Conservation (phyloP, 2,113 vertebrate species). For the Rhabdornis inornatus region DNA sequence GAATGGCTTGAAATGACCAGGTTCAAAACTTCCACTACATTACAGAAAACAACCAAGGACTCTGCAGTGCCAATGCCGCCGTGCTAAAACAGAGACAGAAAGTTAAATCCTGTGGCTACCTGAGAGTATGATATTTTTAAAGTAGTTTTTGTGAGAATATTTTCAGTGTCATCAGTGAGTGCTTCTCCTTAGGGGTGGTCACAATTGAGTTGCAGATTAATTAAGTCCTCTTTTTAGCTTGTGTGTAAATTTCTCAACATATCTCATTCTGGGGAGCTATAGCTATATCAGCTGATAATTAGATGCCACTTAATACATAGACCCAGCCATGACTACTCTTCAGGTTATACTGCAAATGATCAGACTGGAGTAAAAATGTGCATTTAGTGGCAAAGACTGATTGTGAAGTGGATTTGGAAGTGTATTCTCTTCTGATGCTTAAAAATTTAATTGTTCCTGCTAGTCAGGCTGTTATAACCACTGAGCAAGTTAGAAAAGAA, state of each 20-base stretch:
- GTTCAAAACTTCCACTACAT: neutral
- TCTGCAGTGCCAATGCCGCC: neutral
- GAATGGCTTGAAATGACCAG: neutral
- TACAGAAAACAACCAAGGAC: neutral
- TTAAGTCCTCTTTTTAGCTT: neutral
- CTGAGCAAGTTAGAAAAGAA: neutral
- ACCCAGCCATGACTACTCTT: neutral
- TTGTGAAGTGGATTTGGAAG: neutral
- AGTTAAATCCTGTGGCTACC: neutral
- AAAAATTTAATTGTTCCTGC: neutral
- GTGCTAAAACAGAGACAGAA: neutral
- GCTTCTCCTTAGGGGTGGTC: neutral
- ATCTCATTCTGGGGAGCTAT: neutral
- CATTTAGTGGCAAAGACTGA: neutral
- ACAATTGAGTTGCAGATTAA: neutral
- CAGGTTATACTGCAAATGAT: neutral
- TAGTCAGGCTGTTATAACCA: neutral
- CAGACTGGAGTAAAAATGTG: neutral
- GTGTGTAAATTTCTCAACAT: neutral
- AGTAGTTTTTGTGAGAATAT: neutral
- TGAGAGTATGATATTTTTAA: neutral
- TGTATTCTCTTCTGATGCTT: neutral
- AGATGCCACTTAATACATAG: neutral
- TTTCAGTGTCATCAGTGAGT: neutral
- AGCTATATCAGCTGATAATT: neutral